These are phyloP conservation scores for Pherbina coryleti DNA, from an alignment of 2,888 invertebrate genomes.

Conservation along the genomic window DNA sequence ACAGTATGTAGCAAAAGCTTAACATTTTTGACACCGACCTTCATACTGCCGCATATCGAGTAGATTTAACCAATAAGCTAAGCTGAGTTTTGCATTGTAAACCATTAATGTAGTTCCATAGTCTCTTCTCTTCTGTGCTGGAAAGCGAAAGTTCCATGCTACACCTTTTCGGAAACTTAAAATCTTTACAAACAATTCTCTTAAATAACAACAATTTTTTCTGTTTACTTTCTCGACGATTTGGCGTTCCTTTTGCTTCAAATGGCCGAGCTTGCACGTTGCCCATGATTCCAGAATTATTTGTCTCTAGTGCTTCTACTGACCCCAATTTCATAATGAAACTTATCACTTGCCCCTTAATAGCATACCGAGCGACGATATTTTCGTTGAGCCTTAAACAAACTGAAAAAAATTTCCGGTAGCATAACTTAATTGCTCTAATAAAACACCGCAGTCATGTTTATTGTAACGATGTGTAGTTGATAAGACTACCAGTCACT, in stretches of 20 bases:
- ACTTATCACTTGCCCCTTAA: too few relatives aligned
- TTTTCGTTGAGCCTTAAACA: too few relatives aligned
- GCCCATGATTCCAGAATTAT: conserved; percentile 52
- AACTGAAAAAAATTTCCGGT: too few relatives aligned
- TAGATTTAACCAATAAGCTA: conserved; percentile 74
- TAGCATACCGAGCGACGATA: too few relatives aligned
- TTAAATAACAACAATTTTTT: neutral
- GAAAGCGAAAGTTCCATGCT: conserved; percentile 71
- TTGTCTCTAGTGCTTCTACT: too few relatives aligned
- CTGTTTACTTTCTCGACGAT: conserved; percentile 59
- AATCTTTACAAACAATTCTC: neutral
- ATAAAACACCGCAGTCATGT: neutral
- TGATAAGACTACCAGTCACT: neutral
- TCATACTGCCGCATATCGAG: conserved; percentile 75
- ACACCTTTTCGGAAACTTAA: conserved; percentile 60
- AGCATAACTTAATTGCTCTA: neutral
- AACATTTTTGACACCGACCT: conserved; percentile 47
- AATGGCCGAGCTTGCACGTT: conserved; percentile 57
- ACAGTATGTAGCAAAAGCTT: neutral
- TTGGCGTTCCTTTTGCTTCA: conserved; percentile 52
- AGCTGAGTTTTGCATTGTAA: conserved; percentile 71
- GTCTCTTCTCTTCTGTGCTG: conserved; percentile 62
- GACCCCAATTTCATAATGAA: too few relatives aligned
- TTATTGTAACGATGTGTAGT: neutral
- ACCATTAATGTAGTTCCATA: conserved; percentile 61